These are phyloP conservation scores for Andrena camellia DNA, from an alignment of 2,888 invertebrate genomes.

Conservation along the genomic window DNA sequence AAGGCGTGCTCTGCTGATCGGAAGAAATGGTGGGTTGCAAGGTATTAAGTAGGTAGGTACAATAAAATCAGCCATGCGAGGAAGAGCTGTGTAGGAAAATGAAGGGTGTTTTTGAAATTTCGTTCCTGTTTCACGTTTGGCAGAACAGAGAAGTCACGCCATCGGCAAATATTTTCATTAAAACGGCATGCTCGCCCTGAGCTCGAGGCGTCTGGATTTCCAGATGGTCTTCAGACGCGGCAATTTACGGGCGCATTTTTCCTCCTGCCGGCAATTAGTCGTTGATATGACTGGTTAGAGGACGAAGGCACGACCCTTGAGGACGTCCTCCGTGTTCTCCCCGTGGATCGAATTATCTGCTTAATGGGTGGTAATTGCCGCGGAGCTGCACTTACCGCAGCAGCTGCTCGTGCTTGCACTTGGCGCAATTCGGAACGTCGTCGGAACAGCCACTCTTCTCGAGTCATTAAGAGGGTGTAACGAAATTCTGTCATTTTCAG, in stretches of 20 bases:
- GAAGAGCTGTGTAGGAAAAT: too few relatives aligned
- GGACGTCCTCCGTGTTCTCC: conserved; percentile 50
- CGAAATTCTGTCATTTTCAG: conserved; percentile 35
- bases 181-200: too few relatives aligned
- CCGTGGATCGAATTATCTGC: conserved; percentile 69
- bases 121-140: too few relatives aligned
- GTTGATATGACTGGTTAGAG: conserved; percentile 47
- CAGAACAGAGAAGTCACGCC: too few relatives aligned
- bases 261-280: conserved; percentile 32
- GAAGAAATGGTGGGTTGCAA: too few relatives aligned
- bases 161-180: too few relatives aligned
- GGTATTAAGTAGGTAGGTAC: too few relatives aligned
- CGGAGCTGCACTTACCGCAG: conserved; percentile 75
- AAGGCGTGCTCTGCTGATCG: too few relatives aligned
- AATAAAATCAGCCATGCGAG: too few relatives aligned
- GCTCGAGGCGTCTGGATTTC: neutral
- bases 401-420: conserved; percentile 49
- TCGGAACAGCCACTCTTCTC: conserved; percentile 20
- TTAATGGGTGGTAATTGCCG: conserved; percentile 76
- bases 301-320: conserved; percentile 49
- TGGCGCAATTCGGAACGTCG: conserved; percentile 34
- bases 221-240: neutral
- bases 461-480: conserved; percentile 42
- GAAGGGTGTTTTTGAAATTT: too few relatives aligned
- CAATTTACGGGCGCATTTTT: conserved; percentile 1